Base-by-base conservation (phyloP, 2,113 vertebrate genomes). In the Cynopterus brachyotis region DNA sequence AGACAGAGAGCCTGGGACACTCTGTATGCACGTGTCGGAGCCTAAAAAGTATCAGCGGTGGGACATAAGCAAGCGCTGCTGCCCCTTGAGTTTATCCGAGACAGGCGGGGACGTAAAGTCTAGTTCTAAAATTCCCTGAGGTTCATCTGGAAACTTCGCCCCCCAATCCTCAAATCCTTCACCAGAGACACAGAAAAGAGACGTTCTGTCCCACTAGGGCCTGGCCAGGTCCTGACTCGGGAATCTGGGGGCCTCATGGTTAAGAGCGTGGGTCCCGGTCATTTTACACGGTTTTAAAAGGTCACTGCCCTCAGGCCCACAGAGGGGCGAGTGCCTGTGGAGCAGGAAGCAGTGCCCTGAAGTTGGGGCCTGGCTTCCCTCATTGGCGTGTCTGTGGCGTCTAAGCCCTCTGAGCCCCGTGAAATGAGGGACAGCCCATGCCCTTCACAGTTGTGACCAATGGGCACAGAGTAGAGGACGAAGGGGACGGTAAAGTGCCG, bases 191-290 rank as follows among this genome's bases (percentile, higher is more conserved):
- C 84, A 40, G 40, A 26, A 15, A 26, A 22, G 32, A 15, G 28
- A 42, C 1, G 0, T 1, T 9, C 2, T 0, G 40, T 19, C 4
- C 3, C 7, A 28, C 32, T 4, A 28, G 62, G n/a, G 42, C 42
- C 37, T 0, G 0, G 53, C 24, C 87, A 7, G 3, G 35, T 11
- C 47, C 53, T 55, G 79, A 42, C n/a, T 10, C 32, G 30, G 72
- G 47, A 55, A 62, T 4, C 9, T 19, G 26, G n/a, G 37, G 26
- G 67, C 45, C 35, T 0, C 28, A 1, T 2, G 30, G 57, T 6
- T 7, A 19, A 5, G 9, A 24, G 17, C 70, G 2, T 17, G 22
- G 75, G 26, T 11, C 15, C 28, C 64, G 4, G 1, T 20, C 7
- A 0, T 6, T 24, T 42, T 7, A 9, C 3, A 6, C 0, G 15